Evolutionary conservation across 1,140 invertebrate genomes (phyloP), one percentile per base, ranked within the genome.

Genomic region (Drosophila takahashii): DNA sequence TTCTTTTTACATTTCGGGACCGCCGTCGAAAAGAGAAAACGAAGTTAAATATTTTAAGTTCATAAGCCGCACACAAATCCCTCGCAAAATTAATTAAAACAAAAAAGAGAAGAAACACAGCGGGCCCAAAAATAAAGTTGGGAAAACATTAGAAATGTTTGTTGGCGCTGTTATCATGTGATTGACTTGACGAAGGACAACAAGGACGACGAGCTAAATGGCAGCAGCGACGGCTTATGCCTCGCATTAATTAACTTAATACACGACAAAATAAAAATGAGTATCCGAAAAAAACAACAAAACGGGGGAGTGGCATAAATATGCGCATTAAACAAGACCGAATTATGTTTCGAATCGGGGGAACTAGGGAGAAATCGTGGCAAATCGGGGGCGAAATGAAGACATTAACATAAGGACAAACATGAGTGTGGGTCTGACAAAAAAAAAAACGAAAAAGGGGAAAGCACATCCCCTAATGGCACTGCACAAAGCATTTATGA

Each of bases 181-280:
- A 86, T 86, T 86, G 81, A 86, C 81, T 86, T 86, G 81, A 86
- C 69, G 81, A 86, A 81, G 78, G 81, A 76, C 81, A 72, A 86
- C 78, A 61, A 76, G 74, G 83, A 73, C 73, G 60, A 81, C 62
- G 45, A 70, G 72, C 62, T 70, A 58, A 65, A 61, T 45, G 67
- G 37, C 56, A 70, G 48, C 60, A 78, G 57, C 77, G 57, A 44
- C 62, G 56, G 81, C 81, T 81, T 86, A 81, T 74, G 73, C 74
- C 37, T 37, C 60, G 73, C 78, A 85, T 85, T 85, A 85, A 85
- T 85, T 85, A 85, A 86, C 81, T 71, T 86, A 86, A 85, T 85
- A 70, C 77, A 66, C 60, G 48, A 64, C 45, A 34, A 81, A 77
- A 73, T 66, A 66, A 81, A 78, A 73, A 61, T 65, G 48, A 57